phyloP scores from a whole-genome alignment of 2,888 invertebrate species.

The Cyclophora albipunctata region DNA sequence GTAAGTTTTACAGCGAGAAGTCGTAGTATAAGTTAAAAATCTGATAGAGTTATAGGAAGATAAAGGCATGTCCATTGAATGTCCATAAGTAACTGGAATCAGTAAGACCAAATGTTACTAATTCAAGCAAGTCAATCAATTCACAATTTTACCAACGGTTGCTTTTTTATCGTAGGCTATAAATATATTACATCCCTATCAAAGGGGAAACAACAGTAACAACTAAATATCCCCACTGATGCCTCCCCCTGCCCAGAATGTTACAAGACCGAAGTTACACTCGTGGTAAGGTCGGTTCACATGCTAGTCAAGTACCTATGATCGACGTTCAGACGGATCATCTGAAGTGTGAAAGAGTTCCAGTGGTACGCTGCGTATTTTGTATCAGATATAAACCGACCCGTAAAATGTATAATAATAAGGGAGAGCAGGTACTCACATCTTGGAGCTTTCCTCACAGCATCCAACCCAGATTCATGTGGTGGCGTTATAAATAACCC shows the following conservation, averaged over 20 bases:
- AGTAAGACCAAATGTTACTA: background rate
- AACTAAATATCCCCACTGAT: too few species aligned
- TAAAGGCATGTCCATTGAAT: background rate
- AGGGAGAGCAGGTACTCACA: slow-evolving; percentile 34
- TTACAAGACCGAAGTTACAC: too few species aligned
- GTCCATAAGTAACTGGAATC: background rate
- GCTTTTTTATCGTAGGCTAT: background rate
- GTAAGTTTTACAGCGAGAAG: background rate
- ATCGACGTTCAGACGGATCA: too few species aligned
- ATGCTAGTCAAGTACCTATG: too few species aligned
- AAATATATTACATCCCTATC: background rate
- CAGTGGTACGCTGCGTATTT: too few species aligned
- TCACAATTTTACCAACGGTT: background rate
- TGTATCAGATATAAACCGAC: too few species aligned
- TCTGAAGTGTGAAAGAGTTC: too few species aligned
- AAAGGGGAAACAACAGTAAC: too few species aligned
- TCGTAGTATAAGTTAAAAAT: background rate
- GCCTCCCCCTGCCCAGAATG: too few species aligned
- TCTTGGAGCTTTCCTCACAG: slow-evolving; percentile 55
- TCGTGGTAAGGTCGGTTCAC: too few species aligned
- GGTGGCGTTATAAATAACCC: slow-evolving; percentile 36
- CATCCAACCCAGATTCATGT: slow-evolving; percentile 38
- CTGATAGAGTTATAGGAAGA: background rate
- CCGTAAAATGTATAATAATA: too few species aligned
- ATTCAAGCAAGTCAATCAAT: background rate